These are phyloP conservation scores for Ochlodes sylvanus DNA, from an alignment of 2,888 invertebrate genomes.

Conservation along the genomic window DNA sequence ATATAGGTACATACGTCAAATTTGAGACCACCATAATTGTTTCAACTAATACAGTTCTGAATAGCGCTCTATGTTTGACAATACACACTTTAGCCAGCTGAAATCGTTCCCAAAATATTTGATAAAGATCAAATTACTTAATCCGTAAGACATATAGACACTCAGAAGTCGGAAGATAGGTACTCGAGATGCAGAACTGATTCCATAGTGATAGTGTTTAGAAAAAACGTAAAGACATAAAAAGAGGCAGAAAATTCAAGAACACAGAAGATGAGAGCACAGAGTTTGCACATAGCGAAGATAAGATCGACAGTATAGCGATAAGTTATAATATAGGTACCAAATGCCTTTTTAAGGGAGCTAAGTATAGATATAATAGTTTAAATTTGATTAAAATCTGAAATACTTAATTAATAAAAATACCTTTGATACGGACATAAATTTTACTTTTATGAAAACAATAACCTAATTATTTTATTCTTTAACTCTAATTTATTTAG, in stretches of 20 bases:
- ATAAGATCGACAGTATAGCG: not conserved
- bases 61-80: conserved; percentile 25
- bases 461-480: not conserved
- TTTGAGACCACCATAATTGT: not conserved
- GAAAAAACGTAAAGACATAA: not conserved
- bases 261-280: not conserved
- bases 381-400: not conserved
- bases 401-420: not conserved
- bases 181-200: conserved; percentile 13
- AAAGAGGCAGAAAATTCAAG: not conserved
- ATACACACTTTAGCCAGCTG: not conserved
- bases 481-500: conserved; percentile 10
- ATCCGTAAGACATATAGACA: conserved; percentile 19
- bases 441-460: not conserved
- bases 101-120: not conserved
- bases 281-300: not conserved
- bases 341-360: not conserved
- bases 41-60: conserved; percentile 17
- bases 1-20: too few species aligned
- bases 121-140: not conserved
- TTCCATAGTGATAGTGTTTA: not conserved
- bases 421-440: not conserved
- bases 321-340: too few species aligned
- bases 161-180: conserved; percentile 30
- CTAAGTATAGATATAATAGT: not conserved